Conservation (phyloP, 2,113 vertebrate genomes). For the Agelaius tricolor region DNA sequence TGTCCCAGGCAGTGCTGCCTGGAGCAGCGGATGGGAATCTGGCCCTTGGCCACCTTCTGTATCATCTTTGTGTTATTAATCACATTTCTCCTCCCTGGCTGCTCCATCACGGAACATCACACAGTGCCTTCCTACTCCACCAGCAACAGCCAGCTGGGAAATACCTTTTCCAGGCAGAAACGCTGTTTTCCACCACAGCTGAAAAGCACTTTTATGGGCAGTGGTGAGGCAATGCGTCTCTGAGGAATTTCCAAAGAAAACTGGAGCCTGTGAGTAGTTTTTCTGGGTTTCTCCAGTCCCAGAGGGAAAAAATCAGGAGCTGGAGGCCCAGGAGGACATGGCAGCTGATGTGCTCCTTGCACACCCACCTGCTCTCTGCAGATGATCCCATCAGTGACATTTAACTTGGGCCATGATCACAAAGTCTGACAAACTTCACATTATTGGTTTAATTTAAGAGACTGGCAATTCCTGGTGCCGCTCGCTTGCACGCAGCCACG, state of each 20-base stretch:
- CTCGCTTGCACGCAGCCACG: fast-evolving
- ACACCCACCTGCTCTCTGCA: background rate
- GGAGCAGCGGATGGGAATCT: background rate
- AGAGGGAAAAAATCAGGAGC: background rate
- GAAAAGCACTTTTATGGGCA: conserved; percentile 10
- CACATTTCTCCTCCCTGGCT: background rate
- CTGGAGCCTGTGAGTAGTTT: background rate
- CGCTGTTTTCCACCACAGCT: background rate
- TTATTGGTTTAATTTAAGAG: background rate
- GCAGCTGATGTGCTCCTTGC: background rate
- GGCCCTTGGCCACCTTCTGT: background rate
- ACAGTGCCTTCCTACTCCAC: background rate
- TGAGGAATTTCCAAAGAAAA: background rate
- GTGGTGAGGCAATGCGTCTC: background rate
- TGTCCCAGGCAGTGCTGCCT: background rate
- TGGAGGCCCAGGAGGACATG: background rate
- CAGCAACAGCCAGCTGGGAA: background rate
- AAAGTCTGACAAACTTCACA: background rate
- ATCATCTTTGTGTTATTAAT: background rate
- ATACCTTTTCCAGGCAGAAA: conserved; percentile 33
- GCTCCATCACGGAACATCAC: background rate
- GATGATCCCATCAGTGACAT: background rate
- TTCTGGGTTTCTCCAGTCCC: background rate
- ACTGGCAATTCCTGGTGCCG: background rate
- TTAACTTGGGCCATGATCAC: background rate